These are phyloP conservation scores for Chionodraco myersi DNA, from an alignment of 2,113 vertebrate genomes.

Conservation along the genomic window DNA sequence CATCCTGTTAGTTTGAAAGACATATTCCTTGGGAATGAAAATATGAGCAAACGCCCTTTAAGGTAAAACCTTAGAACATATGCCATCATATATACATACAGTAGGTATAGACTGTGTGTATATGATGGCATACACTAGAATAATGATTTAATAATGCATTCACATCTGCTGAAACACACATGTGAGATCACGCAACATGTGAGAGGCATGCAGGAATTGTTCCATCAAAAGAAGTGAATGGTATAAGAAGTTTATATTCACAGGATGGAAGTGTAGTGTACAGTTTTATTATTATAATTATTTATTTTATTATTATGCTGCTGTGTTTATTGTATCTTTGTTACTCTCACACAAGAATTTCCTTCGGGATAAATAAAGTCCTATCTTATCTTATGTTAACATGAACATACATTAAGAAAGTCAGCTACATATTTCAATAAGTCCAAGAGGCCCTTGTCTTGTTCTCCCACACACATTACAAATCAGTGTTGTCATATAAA, in stretches of 20 bases:
- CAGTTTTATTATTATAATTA: no score
- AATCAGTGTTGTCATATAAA: neutral
- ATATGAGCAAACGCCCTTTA: neutral
- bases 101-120: neutral
- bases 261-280: neutral
- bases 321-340: no score
- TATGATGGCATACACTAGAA: neutral
- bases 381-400: no score
- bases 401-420: no score
- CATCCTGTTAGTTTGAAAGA: constrained; percentile 19
- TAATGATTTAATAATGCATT: neutral
- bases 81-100: no score
- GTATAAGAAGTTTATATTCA: neutral
- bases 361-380: no score
- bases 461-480: neutral
- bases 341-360: no score
- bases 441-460: neutral
- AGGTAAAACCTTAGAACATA: neutral
- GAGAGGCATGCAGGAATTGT: neutral
- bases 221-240: neutral
- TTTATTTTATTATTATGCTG: no score
- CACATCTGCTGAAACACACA: neutral
- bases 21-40: neutral
- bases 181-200: neutral
- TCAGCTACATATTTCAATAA: no score